These are phyloP conservation scores for Polietes domitor DNA, from an alignment of 2,888 invertebrate genomes.

Conservation along the genomic window DNA sequence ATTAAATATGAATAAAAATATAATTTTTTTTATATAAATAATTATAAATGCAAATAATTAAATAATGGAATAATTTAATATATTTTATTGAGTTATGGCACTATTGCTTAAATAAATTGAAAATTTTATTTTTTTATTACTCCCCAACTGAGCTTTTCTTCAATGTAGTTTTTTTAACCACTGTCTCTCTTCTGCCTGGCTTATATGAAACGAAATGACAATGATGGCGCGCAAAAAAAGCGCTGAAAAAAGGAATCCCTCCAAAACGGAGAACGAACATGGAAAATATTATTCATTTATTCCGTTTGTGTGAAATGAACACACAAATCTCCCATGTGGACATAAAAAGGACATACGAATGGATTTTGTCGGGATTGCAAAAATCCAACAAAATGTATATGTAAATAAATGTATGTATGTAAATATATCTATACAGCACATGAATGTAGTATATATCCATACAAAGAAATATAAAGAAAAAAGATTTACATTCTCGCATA, in stretches of 20 bases:
- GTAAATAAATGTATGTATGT: conserved; percentile 26
- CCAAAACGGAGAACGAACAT: conserved; percentile 55
- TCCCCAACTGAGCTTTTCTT: no score
- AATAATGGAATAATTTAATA: no score
- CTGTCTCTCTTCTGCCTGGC: not conserved
- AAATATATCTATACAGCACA: not conserved
- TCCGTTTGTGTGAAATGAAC: conserved; percentile 77
- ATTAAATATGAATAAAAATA: no score
- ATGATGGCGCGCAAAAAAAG: not conserved
- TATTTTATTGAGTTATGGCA: no score
- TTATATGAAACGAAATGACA: not conserved
- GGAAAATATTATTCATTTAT: conserved; percentile 76
- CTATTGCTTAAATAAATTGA: no score
- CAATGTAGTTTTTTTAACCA: not conserved
- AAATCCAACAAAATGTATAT: conserved; percentile 58
- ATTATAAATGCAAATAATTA: no score
- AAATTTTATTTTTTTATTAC: no score
- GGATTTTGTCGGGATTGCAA: conserved; percentile 65
- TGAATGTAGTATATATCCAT: not conserved
- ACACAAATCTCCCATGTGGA: conserved; percentile 79
- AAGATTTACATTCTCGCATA: conserved; percentile 41
- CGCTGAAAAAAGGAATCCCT: conserved; percentile 45
- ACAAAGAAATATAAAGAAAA: conserved; percentile 32
- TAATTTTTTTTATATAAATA: no score
- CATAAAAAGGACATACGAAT: conserved; percentile 69